Evolutionary conservation across 2,797 vertebrate genomes (phyloP), one percentile per base, ranked within the genome.

Genomic region (Huso huso): DNA sequence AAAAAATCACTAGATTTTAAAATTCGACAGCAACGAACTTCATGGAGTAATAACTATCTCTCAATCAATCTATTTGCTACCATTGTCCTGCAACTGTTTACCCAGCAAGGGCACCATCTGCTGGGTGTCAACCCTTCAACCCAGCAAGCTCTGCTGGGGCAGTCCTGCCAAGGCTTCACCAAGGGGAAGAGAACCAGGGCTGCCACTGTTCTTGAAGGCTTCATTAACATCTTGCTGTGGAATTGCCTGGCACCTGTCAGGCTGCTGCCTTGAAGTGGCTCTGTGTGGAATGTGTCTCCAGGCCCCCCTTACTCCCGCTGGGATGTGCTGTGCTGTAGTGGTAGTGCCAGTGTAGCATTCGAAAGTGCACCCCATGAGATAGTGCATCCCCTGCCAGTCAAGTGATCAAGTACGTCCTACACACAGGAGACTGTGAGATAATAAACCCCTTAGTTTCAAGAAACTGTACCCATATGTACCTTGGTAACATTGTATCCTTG

Each of bases 91-190:
- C 48, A 13, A 10, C 12, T 62, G 61, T 62, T 62, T 62, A 48
- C 61, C 18, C 61, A 10, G 61, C 8, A 18, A 62, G 61, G 61
- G 37, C 18, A 62, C 61, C 61, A 62, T 62, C 61, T 62, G 61
- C 61, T 62, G 18, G 9, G 61, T 37, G 61, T 62, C 18, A 18
- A 12, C 1, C 48, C 48, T 9, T 62, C 61, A 58, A 18, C 9
- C 18, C 10, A 6, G 10, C 61, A 12, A 37, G 18, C 48, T 23
- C 15, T 18, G 15, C 48, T 62, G 61, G 48, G 15, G 8, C 12
- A 18, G 11, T 9, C 11, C 8, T n/a, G 59, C 1, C 59, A 12
- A 18, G 8, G 59, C 59, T 61, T 18, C 12, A 8, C 59, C 12
- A 61, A 12, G 59, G 59, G 6, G 11, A 12, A 8, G 8, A n/a